phyloP scores from a whole-genome alignment of 2,797 vertebrate species.

The Acestrorhynchus altus region DNA sequence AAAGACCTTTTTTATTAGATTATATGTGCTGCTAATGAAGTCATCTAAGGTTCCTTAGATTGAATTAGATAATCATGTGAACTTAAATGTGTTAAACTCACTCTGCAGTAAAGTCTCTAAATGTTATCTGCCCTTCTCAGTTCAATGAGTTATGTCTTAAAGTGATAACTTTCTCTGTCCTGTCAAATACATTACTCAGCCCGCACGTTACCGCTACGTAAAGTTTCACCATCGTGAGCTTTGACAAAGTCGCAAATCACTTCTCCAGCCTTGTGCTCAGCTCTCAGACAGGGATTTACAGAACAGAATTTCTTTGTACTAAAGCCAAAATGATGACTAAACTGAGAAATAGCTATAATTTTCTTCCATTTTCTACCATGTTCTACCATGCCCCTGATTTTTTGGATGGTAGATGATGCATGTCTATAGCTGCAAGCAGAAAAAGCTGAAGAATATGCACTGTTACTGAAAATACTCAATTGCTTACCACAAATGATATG shows the following conservation, averaged over 20 bases:
- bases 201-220: background rate
- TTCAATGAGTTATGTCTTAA: background rate
- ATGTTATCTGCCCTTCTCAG: background rate
- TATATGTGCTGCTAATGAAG: too few relatives aligned
- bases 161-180: background rate
- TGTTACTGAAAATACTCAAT: too few relatives aligned
- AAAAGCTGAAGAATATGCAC: too few relatives aligned
- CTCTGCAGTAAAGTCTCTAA: too few relatives aligned
- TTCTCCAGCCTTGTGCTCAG: background rate
- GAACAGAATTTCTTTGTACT: background rate
- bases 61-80: too few relatives aligned
- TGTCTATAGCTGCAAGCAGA: too few relatives aligned
- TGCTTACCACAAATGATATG: too few relatives aligned
- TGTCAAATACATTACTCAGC: background rate
- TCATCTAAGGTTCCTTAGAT: too few relatives aligned
- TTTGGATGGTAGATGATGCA: too few relatives aligned
- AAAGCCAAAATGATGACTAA: background rate
- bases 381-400: background rate
- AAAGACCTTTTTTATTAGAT: too few relatives aligned
- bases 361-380: background rate
- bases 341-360: background rate
- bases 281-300: background rate
- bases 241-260: background rate
- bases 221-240: background rate
- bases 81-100: too few relatives aligned